These are phyloP conservation scores for Hetaerina titia DNA, from an alignment of 2,888 invertebrate genomes.

Conservation along the genomic window DNA sequence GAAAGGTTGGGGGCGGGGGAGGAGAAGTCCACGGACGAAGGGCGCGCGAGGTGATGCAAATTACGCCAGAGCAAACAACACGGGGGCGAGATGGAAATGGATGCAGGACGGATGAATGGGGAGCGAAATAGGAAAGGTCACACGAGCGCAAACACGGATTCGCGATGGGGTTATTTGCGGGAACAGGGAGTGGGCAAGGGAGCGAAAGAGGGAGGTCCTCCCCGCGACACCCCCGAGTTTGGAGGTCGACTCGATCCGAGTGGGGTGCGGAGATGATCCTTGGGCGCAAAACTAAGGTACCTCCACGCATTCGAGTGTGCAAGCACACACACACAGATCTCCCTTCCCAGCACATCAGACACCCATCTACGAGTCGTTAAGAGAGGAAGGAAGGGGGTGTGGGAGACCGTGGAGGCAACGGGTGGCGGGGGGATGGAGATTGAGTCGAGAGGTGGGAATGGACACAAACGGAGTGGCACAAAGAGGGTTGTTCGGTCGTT, in stretches of 20 bases:
- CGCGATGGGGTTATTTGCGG: background rate
- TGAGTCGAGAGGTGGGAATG: background rate
- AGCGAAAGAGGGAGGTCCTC: background rate
- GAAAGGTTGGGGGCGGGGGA: background rate
- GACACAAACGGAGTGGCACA: constrained; percentile 23
- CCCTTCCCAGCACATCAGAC: background rate
- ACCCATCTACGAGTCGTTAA: background rate
- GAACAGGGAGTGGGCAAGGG: background rate
- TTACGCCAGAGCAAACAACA: background rate
- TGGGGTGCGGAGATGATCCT: background rate
- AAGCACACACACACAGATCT: too few relatives aligned
- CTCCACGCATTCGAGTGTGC: too few relatives aligned
- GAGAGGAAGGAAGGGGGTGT: background rate
- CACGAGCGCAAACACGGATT: background rate
- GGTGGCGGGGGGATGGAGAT: background rate
- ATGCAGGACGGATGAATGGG: background rate
- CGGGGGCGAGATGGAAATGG: background rate
- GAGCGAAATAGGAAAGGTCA: background rate
- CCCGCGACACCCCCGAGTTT: background rate
- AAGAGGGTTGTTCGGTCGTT: background rate
- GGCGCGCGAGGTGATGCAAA: background rate
- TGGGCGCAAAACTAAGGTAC: too few relatives aligned
- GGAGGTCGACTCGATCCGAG: background rate
- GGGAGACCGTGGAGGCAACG: background rate
- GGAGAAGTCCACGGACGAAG: background rate